phyloP scores from a whole-genome alignment of 2,113 vertebrate species.

The Argyrosomus japonicus region DNA sequence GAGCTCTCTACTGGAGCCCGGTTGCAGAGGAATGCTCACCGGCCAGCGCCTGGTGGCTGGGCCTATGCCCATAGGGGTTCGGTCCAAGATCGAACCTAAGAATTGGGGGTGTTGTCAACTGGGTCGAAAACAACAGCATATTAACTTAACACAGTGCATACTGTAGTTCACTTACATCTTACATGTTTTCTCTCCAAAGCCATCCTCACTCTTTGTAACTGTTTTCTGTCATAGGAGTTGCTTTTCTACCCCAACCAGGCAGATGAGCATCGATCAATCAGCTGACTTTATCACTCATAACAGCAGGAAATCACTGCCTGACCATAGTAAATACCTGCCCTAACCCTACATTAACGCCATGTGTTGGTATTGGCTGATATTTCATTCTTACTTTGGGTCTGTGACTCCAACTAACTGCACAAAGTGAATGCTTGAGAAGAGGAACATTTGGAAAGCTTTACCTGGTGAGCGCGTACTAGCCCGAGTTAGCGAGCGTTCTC shows the following conservation, averaged over 20 bases:
- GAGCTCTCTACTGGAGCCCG: background rate
- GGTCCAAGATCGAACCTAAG: no score
- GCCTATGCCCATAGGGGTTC: background rate
- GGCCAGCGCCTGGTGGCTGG: background rate
- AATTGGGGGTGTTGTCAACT: background rate
- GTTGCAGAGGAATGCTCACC: background rate
- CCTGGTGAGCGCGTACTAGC: conserved; percentile 92
- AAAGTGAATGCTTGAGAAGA: background rate
- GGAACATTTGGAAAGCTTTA: conserved; percentile 65
- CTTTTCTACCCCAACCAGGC: background rate
- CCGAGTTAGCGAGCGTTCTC: conserved; percentile 88
- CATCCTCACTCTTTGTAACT: background rate
- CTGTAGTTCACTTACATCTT: background rate
- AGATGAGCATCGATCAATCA: background rate
- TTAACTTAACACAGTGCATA: background rate
- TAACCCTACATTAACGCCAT: no score
- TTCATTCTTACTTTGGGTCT: no score
- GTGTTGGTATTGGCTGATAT: background rate
- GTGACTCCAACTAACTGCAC: background rate
- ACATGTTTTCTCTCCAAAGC: background rate
- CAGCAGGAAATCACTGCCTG: background rate
- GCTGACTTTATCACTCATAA: background rate
- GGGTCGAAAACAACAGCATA: background rate
- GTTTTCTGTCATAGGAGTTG: background rate
- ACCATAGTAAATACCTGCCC: no score